A percentile compares a stretch with the other conserved stretches of the same genome.
Conservation (phyloP, 2,888 invertebrate species). For the Chaetogeoica ovagalla region DNA sequence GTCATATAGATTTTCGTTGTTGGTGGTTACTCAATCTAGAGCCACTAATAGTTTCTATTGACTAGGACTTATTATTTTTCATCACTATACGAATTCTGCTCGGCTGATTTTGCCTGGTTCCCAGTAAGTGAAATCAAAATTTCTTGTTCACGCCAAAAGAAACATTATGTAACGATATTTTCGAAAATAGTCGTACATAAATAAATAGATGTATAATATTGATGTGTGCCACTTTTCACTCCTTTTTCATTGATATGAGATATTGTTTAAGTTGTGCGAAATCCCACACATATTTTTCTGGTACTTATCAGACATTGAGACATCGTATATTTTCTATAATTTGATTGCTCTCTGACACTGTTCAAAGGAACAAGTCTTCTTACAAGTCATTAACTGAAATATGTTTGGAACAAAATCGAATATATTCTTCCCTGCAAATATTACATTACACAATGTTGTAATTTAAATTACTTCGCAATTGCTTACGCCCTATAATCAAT, state of each 20-base stretch:
- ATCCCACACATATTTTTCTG: constrained; percentile 83
- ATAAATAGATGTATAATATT: too few species aligned
- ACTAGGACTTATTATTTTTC: constrained; percentile 81
- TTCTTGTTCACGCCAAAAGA: constrained; percentile 66
- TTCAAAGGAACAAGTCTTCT: constrained; percentile 64
- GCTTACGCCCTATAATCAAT: too few species aligned
- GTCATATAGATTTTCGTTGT: constrained; percentile 82
- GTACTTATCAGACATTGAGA: constrained; percentile 69
- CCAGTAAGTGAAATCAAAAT: constrained; percentile 87
- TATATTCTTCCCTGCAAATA: constrained; percentile 61
- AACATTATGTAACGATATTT: constrained; percentile 64
- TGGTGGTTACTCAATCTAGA: constrained; percentile 78
- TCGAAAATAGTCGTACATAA: constrained; percentile 74
- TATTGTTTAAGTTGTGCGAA: constrained; percentile 72
- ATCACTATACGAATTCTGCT: constrained; percentile 91
- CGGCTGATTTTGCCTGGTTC: too few species aligned
- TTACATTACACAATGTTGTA: not conserved
- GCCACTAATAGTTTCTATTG: constrained; percentile 90
- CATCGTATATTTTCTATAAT: constrained; percentile 59
- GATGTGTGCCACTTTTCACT: constrained; percentile 67
- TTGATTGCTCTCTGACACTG: constrained; percentile 64
- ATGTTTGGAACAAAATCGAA: constrained; percentile 63
- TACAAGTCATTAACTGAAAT: constrained; percentile 63
- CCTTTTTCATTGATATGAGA: constrained; percentile 20
- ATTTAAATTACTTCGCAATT: not conserved